Conservation (phyloP, 2,797 vertebrate species). For the Valencia hispanica region DNA sequence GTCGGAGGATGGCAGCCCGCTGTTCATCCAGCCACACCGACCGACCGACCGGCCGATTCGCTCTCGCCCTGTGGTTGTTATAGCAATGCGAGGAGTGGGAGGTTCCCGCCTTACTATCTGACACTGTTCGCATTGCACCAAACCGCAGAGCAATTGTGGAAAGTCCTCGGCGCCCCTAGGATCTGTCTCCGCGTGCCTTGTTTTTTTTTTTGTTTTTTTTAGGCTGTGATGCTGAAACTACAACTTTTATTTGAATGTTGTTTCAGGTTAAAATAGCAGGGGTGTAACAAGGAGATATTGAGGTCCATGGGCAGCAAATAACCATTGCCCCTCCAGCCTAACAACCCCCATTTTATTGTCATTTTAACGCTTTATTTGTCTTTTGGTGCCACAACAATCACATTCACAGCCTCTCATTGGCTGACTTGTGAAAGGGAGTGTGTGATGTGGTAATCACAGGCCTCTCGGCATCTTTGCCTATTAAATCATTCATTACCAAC, state of each 20-base stretch:
- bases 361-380: neutral
- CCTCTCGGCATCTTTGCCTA: neutral
- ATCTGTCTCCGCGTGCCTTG: too few relatives aligned
- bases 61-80: conserved; percentile 61
- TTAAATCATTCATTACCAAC: neutral
- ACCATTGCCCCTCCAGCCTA: neutral
- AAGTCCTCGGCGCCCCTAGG: conserved; percentile 21
- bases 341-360: neutral
- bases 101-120: conserved; percentile 55
- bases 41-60: too few relatives aligned
- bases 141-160: conserved; percentile 37
- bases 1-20: conserved; percentile 29
- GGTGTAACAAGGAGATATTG: neutral
- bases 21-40: conserved; percentile 44
- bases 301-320: neutral
- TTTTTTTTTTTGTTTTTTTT: too few relatives aligned
- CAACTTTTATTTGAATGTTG: neutral
- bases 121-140: conserved; percentile 78
- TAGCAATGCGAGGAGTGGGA: conserved; percentile 61
- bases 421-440: neutral
- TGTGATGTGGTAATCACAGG: neutral
- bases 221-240: too few relatives aligned
- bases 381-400: neutral
- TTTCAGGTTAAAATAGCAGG: neutral
- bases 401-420: neutral